Evolutionary conservation across 2,888 invertebrate genomes (phyloP).

Genomic region (Callosobruchus maculatus): DNA sequence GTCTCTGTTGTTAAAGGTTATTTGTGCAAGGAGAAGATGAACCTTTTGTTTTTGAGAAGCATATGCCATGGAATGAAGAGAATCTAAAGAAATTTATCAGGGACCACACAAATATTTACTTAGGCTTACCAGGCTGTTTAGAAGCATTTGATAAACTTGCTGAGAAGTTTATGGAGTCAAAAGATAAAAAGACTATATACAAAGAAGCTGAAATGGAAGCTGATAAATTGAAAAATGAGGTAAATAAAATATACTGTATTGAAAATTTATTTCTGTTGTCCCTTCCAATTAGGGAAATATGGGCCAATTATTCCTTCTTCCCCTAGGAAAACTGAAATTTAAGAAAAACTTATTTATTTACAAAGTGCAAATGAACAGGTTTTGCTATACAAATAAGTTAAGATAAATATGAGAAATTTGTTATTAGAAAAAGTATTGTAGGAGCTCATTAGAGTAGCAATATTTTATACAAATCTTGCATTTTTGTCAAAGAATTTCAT

Average conservation of each 20-base stretch:
- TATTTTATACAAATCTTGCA: no score
- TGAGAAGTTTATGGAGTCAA: slow-evolving; percentile 61
- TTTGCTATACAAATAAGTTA: no score
- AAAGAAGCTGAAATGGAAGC: slow-evolving; percentile 48
- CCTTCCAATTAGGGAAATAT: no score
- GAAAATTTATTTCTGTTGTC: no score
- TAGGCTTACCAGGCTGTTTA: slow-evolving; percentile 84
- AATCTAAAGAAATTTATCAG: slow-evolving; percentile 67
- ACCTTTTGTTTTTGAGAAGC: slow-evolving; percentile 56
- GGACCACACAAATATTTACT: slow-evolving; percentile 71
- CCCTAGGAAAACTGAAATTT: no score
- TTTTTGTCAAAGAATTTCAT: no score
- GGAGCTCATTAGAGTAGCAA: no score
- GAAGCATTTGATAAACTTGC: slow-evolving; percentile 79
- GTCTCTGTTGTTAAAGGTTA: slow-evolving; percentile 41
- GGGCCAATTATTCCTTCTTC: no score
- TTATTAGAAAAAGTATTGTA: no score
- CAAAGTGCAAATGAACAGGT: no score
- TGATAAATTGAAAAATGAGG: slow-evolving; percentile 25
- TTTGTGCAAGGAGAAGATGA: slow-evolving; percentile 66
- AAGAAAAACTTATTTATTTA: no score
- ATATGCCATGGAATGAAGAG: slow-evolving; percentile 60
- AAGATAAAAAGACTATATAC: slow-evolving; percentile 39
- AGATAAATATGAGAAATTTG: no score
- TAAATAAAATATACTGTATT: slow-evolving; percentile 10